A percentile compares a stretch with the other conserved stretches of the same genome.
phyloP scores from a whole-genome alignment of 2,888 invertebrate genomes.

The Apoda limacodes region DNA sequence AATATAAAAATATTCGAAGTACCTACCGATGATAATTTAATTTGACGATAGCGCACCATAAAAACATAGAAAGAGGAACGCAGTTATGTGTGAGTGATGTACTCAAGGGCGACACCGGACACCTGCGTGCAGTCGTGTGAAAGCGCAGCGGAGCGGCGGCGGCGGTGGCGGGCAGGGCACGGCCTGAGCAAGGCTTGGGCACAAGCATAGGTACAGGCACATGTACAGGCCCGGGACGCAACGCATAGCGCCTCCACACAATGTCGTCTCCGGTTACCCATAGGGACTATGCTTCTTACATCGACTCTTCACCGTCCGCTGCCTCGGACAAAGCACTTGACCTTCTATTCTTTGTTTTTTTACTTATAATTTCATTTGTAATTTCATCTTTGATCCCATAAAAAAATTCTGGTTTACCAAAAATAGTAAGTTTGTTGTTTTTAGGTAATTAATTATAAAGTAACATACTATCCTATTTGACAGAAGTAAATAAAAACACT shows the following conservation, averaged over 20 bases:
- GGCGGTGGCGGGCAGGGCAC: constrained; percentile 21
- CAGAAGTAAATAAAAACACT: too few relatives aligned
- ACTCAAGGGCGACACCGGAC: constrained; percentile 66
- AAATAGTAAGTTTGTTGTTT: too few relatives aligned
- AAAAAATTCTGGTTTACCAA: constrained; percentile 33
- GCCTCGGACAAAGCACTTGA: neutral
- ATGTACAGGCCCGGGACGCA: constrained; percentile 42
- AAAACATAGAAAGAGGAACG: too few relatives aligned
- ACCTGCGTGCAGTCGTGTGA: constrained; percentile 67
- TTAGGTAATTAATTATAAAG: too few relatives aligned
- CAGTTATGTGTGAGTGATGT: too few relatives aligned
- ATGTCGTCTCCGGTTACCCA: constrained; percentile 64
- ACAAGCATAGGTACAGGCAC: too few relatives aligned
- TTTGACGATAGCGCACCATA: too few relatives aligned
- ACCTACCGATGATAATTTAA: too few relatives aligned
- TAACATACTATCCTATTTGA: too few relatives aligned
- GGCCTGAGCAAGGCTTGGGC: constrained; percentile 16
- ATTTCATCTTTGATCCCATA: too few relatives aligned
- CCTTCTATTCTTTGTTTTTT: constrained; percentile 17
- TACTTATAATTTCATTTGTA: too few relatives aligned
- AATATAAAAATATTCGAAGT: too few relatives aligned
- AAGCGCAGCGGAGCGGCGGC: constrained; percentile 34
- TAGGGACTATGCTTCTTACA: constrained; percentile 55
- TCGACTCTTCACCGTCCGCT: constrained; percentile 29
- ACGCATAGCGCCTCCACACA: constrained; percentile 63